These are phyloP conservation scores for Phortica magna DNA, from an alignment of 2,888 invertebrate species.

Conservation along the genomic window DNA sequence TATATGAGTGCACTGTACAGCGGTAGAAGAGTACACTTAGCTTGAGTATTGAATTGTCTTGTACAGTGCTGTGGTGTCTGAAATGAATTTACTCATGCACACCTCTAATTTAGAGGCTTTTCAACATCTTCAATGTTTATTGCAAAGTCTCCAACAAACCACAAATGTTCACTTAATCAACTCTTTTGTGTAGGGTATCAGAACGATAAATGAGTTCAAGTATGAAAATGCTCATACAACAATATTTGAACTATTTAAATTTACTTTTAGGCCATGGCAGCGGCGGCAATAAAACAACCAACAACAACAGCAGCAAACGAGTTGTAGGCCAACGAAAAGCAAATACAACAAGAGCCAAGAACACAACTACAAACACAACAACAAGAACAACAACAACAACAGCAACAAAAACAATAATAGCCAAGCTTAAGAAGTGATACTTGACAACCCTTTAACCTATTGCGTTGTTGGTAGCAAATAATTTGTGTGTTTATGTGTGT, in stretches of 20 bases:
- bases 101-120: not conserved
- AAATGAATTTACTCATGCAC: too few relatives aligned
- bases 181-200: not conserved
- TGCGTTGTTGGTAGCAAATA: not conserved
- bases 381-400: slow-evolving; percentile 5
- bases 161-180: too few relatives aligned
- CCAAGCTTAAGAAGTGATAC: slow-evolving; percentile 28
- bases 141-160: not conserved
- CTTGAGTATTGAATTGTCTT: too few relatives aligned
- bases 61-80: too few relatives aligned
- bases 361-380: slow-evolving; percentile 49
- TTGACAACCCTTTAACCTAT: not conserved
- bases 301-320: slow-evolving; percentile 42
- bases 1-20: too few relatives aligned
- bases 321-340: slow-evolving; percentile 2
- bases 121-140: not conserved
- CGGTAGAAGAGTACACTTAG: too few relatives aligned
- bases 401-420: not conserved
- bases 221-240: not conserved
- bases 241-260: slow-evolving; percentile 66
- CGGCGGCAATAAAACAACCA: slow-evolving; percentile 15
- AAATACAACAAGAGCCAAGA: not conserved
- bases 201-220: not conserved
- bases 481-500: not conserved
- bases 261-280: slow-evolving; percentile 51